phyloP scores from a whole-genome alignment of 1,140 invertebrate species.

The Drosophila watanabei region DNA sequence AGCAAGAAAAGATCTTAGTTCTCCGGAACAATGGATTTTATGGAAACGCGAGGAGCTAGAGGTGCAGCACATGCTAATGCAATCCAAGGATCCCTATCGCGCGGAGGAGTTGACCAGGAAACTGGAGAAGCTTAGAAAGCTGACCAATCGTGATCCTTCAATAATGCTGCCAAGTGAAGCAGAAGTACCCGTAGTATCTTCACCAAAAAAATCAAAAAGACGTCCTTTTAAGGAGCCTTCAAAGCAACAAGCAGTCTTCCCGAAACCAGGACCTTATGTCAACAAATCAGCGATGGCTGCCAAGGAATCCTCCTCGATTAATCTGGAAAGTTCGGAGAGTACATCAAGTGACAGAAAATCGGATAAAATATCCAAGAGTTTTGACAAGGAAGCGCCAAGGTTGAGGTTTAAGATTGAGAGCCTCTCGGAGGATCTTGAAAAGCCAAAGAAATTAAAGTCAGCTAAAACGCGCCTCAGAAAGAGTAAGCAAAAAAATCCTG shows the following conservation, averaged over 20 bases:
- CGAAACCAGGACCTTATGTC: background rate
- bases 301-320: background rate
- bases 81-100: conserved; percentile 3
- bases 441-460: background rate
- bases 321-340: background rate
- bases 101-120: conserved; percentile 1
- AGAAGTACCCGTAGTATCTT: background rate
- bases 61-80: background rate
- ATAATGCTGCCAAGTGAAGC: background rate
- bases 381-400: too few species aligned
- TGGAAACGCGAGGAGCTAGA: conserved; percentile 10
- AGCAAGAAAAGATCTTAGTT: too few species aligned
- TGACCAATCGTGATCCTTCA: background rate
- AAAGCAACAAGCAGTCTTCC: background rate
- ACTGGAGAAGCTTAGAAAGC: background rate
- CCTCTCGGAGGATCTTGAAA: background rate
- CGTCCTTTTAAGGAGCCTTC: too few species aligned
- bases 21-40: background rate
- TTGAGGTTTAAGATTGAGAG: too few species aligned
- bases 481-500: too few species aligned
- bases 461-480: too few species aligned
- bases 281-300: too few species aligned
- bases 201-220: background rate
- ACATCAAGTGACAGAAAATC: background rate
- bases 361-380: background rate